Evolutionary conservation across 1,140 invertebrate genomes (phyloP).

Genomic region (Cotesia vestalis): DNA sequence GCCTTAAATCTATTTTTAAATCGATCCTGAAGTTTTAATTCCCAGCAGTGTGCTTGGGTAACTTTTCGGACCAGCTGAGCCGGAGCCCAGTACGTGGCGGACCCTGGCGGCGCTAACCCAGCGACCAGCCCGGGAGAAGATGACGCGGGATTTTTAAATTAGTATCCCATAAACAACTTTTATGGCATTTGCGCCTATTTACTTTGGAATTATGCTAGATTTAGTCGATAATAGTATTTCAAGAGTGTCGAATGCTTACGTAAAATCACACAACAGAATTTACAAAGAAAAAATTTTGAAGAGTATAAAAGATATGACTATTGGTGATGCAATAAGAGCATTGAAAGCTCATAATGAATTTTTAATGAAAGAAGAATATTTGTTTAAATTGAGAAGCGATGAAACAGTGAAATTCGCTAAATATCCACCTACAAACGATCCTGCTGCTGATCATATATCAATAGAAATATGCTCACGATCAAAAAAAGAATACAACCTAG

Average conservation of each 20-base stretch:
- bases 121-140: too few relatives aligned
- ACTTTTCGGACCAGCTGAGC: too few relatives aligned
- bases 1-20: too few relatives aligned
- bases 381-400: not conserved
- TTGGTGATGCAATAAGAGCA: not conserved
- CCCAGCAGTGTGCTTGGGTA: too few relatives aligned
- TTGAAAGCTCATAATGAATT: not conserved
- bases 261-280: not conserved
- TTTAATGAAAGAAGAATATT: not conserved
- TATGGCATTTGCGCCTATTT: not conserved
- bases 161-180: too few relatives aligned
- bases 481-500: not conserved
- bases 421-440: not conserved
- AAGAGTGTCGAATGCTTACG: constrained; percentile 4
- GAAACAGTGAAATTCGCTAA: not conserved
- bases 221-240: not conserved
- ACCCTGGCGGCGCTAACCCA: too few relatives aligned
- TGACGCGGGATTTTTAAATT: too few relatives aligned
- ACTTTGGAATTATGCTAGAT: not conserved
- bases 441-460: not conserved
- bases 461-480: not conserved
- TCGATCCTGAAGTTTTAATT: too few relatives aligned
- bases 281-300: constrained; percentile 9
- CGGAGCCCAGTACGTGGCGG: too few relatives aligned
- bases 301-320: not conserved